phyloP scores from a whole-genome alignment of 2,888 invertebrate species.

The Drosophila maculinotata region DNA sequence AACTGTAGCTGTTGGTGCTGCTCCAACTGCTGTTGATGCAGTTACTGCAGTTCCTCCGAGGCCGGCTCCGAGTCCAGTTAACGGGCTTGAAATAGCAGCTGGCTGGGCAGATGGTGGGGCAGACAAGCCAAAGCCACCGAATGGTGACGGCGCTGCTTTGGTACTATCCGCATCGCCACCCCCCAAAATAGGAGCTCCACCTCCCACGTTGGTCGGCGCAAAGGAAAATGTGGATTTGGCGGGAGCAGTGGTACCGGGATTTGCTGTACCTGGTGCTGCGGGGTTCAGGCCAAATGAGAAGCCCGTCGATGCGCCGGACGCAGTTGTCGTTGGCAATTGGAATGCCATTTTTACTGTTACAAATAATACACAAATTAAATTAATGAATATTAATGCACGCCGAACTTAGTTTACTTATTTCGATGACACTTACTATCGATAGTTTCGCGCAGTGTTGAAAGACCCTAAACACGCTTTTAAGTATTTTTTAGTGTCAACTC shows the following conservation, averaged over 20 bases:
- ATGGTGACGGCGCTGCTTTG: slow-evolving; percentile 60
- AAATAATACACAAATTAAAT: background rate
- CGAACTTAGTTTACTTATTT: slow-evolving; percentile 13
- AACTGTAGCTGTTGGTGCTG: slow-evolving; percentile 24
- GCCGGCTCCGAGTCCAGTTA: slow-evolving; percentile 34
- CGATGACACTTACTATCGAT: slow-evolving; percentile 13
- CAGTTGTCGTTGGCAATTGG: slow-evolving; percentile 76
- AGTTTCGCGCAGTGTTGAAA: slow-evolving; percentile 16
- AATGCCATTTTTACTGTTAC: slow-evolving; percentile 53
- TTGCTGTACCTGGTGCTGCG: slow-evolving; percentile 41
- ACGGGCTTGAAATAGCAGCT: slow-evolving; percentile 20
- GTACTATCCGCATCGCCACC: slow-evolving; percentile 76
- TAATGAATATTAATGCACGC: slow-evolving; percentile 14
- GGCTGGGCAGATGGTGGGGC: slow-evolving; percentile 25
- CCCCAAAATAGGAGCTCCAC: slow-evolving; percentile 40
- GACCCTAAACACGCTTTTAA: background rate
- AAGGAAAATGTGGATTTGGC: slow-evolving; percentile 69
- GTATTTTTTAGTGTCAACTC: slow-evolving; percentile 40
- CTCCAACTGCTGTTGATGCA: slow-evolving; percentile 25
- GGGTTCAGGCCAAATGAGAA: slow-evolving; percentile 66
- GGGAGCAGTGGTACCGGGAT: slow-evolving; percentile 34
- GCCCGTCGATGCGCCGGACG: slow-evolving; percentile 39
- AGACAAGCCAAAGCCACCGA: slow-evolving; percentile 60
- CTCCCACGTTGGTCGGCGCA: slow-evolving; percentile 35
- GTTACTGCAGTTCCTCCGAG: slow-evolving; percentile 16